phyloP scores from a whole-genome alignment of 1,140 invertebrate genomes.

The Tigriopus japonicus region DNA sequence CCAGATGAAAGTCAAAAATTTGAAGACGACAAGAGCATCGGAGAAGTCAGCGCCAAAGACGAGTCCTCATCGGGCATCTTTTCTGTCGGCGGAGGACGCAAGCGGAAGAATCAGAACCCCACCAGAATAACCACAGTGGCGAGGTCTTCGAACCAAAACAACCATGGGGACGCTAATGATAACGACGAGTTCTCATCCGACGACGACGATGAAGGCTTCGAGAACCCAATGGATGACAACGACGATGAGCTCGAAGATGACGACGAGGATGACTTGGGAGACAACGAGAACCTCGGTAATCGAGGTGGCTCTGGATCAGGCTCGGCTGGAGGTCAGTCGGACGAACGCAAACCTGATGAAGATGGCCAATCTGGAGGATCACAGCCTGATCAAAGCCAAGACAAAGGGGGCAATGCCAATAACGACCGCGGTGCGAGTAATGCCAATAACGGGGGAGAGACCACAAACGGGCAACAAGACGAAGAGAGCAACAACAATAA shows the following conservation, averaged over 20 bases:
- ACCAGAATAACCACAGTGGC: constrained; percentile 26
- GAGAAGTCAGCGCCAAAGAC: constrained; percentile 18
- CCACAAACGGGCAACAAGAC: neutral
- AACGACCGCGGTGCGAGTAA: constrained; percentile 17
- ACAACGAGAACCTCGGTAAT: constrained; percentile 17
- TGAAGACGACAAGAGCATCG: constrained; percentile 36
- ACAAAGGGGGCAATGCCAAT: neutral
- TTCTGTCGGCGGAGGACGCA: constrained; percentile 27
- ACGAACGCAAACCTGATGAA: neutral
- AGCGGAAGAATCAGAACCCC: constrained; percentile 79
- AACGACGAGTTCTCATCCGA: constrained; percentile 38
- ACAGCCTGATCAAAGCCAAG: neutral
- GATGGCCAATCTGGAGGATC: neutral
- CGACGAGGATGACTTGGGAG: constrained; percentile 37
- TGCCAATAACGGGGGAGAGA: constrained; percentile 14
- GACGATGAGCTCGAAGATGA: constrained; percentile 39
- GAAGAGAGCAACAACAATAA: neutral
- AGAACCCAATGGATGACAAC: constrained; percentile 40
- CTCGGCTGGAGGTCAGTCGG: neutral
- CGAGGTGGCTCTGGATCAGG: constrained; percentile 15
- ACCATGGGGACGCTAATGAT: constrained; percentile 24
- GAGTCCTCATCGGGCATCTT: neutral
- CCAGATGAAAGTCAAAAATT: neutral
- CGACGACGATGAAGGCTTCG: constrained; percentile 31
- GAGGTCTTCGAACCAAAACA: neutral